Percentiles rank a stretch among this genome's conserved stretches.
phyloP scores from a whole-genome alignment of 2,113 vertebrate genomes.

The Macaca mulatta region DNA sequence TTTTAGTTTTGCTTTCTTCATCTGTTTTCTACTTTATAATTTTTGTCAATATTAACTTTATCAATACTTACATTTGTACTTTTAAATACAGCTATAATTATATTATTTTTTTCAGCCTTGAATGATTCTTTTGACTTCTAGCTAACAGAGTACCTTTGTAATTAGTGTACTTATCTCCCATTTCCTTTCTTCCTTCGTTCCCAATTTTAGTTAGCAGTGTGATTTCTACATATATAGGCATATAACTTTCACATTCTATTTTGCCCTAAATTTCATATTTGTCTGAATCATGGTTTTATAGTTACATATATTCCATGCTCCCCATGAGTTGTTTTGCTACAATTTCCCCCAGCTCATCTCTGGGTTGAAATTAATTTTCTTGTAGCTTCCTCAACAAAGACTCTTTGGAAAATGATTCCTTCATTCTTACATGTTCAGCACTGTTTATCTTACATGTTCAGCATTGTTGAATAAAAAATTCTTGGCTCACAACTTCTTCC shows the following conservation, averaged over 20 bases:
- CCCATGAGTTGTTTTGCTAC: neutral
- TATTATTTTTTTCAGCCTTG: neutral
- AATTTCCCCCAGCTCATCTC: neutral
- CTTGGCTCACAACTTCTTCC: neutral
- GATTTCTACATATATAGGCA: neutral
- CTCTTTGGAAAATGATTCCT: neutral
- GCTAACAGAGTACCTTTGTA: neutral
- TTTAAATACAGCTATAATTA: neutral
- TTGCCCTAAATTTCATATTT: neutral
- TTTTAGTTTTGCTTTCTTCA: constrained; percentile 3
- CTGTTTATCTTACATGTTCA: neutral
- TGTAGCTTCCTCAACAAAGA: neutral
- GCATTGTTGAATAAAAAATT: constrained; percentile 18
- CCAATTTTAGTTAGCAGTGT: neutral
- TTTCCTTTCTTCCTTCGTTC: neutral
- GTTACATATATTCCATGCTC: neutral
- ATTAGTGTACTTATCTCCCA: neutral
- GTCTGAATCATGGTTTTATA: neutral
- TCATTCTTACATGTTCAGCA: neutral
- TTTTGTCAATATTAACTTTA: neutral
- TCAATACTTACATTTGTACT: constrained; percentile 25
- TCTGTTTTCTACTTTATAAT: neutral
- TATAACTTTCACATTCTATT: neutral
- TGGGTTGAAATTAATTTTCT: constrained; percentile 38
- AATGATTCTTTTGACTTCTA: neutral